phyloP scores from a whole-genome alignment of 2,797 vertebrate species.

The Sorex maritimensis region DNA sequence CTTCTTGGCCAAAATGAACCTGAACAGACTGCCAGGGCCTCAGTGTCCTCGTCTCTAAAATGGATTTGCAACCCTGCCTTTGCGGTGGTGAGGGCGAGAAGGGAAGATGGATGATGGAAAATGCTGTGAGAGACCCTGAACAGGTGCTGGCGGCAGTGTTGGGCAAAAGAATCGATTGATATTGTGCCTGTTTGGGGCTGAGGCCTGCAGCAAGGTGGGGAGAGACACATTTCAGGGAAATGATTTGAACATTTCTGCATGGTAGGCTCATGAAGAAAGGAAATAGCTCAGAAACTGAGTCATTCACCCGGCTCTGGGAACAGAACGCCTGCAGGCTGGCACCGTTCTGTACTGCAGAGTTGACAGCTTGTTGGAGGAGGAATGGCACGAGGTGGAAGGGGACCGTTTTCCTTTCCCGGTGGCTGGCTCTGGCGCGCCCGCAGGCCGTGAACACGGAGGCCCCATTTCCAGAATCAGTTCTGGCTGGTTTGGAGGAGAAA shows the following conservation, averaged over 20 bases:
- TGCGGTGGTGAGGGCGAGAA: background rate
- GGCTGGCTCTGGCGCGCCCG: background rate
- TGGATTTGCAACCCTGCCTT: background rate
- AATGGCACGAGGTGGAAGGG: background rate
- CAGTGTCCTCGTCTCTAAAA: background rate
- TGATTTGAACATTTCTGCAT: constrained; percentile 32
- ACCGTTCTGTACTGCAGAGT: constrained; percentile 25
- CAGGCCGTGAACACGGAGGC: constrained; percentile 28
- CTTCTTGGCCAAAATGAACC: background rate
- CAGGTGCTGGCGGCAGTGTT: background rate
- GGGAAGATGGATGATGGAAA: background rate
- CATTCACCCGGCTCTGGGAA: constrained; percentile 56
- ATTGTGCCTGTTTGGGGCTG: constrained; percentile 39
- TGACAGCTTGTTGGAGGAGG: constrained; percentile 63
- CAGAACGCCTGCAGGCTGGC: constrained; percentile 72
- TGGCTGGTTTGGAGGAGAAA: background rate
- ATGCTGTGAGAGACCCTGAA: background rate
- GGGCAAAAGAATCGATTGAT: constrained; percentile 26
- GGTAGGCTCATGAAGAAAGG: constrained; percentile 39
- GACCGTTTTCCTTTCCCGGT: background rate
- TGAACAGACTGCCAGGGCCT: background rate
- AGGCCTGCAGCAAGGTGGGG: constrained; percentile 7
- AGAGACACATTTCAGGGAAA: constrained; percentile 56
- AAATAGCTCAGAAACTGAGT: constrained; percentile 43
- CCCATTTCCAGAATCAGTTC: constrained; percentile 16